Base-by-base conservation (phyloP, 2,113 vertebrate species). In the Proterorhinus semilunaris region DNA sequence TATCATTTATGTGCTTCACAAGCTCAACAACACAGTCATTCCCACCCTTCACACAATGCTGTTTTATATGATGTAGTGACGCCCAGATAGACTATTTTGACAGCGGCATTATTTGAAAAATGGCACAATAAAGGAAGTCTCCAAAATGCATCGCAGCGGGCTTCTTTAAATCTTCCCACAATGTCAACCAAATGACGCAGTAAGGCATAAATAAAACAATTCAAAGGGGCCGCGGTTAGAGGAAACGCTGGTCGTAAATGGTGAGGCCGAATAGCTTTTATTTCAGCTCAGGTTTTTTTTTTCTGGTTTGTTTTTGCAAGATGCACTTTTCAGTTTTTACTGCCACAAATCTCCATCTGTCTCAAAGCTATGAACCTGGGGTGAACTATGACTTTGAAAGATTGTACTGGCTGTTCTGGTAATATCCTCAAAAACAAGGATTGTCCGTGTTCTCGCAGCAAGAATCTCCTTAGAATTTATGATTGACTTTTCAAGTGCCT, bases 241-340 rank as follows among this genome's bases (percentile, higher is more conserved):
- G 75, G 50, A 91, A 90, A 85, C 91, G 93, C 93, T 92, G 92
- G 79, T 66, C 79, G 72, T 88, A 86, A 88, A 62, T 46, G n/a
- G 52, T 74, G 51, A 62, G 58, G 36, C 27, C 48, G 72, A 70
- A 69, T 10, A 17, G 53, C 15, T 68, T 75, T 75, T 80, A 64
- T 75, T 70, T 73, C 53, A 68, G 64, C 48, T 70, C 62, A 46
- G n/a, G n/a, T 8, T 61, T 61, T 61, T 59, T 13, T 51, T 51
- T 51, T 51, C 49, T 51, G 11, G 11, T 6, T 13, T 51, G 8
- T 58, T 71, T 71, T 71, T 66, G 21, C 61, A 86, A 53, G 11
- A 48, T 3, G 1, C 15, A 6, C 43, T 52, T 69, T 52, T 59
- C 27, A 69, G 78, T 45, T 63, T 78, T 83, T 47, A 71, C 17